Conservation (phyloP, 2,888 invertebrate genomes). For the Drosophila ustulata region DNA sequence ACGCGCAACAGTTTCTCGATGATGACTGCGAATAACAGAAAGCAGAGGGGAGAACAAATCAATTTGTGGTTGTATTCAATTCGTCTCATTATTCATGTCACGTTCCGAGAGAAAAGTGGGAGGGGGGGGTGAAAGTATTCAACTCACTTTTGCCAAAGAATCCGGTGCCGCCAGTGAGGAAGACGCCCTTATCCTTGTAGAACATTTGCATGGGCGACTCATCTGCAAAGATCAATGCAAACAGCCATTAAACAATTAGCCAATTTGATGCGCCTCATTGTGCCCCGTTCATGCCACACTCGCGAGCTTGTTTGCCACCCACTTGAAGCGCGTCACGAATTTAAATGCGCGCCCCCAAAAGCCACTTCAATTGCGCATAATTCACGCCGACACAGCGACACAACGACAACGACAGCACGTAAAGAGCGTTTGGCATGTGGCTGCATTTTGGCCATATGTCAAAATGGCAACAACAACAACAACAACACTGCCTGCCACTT, state of each 20-base stretch:
- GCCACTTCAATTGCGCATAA: slow-evolving; percentile 79
- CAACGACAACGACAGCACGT: slow-evolving; percentile 40
- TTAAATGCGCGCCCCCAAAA: slow-evolving; percentile 76
- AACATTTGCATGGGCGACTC: slow-evolving; percentile 87
- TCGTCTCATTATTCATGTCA: slow-evolving; percentile 53
- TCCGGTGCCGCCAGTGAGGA: slow-evolving; percentile 88
- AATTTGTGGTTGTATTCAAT: slow-evolving; percentile 34
- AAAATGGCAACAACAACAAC: slow-evolving; percentile 80
- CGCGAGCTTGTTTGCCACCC: slow-evolving; percentile 72
- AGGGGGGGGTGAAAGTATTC: not conserved
- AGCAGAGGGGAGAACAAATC: slow-evolving; percentile 26
- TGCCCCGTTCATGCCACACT: slow-evolving; percentile 21
- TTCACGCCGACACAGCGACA: slow-evolving; percentile 65
- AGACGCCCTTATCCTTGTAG: slow-evolving; percentile 87
- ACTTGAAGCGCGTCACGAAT: slow-evolving; percentile 78
- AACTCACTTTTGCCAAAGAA: slow-evolving; percentile 85
- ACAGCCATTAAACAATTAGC: slow-evolving; percentile 79
- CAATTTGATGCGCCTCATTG: slow-evolving; percentile 79
- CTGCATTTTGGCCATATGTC: slow-evolving; percentile 80
- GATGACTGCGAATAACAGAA: slow-evolving; percentile 84
- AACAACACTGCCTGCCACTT: slow-evolving; percentile 66
- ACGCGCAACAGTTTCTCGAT: slow-evolving; percentile 88
- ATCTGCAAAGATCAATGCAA: slow-evolving; percentile 79
- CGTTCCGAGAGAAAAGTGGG: slow-evolving; percentile 30
- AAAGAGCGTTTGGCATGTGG: slow-evolving; percentile 71